phyloP scores from a whole-genome alignment of 2,113 vertebrate species.

The Phodopus roborovskii region DNA sequence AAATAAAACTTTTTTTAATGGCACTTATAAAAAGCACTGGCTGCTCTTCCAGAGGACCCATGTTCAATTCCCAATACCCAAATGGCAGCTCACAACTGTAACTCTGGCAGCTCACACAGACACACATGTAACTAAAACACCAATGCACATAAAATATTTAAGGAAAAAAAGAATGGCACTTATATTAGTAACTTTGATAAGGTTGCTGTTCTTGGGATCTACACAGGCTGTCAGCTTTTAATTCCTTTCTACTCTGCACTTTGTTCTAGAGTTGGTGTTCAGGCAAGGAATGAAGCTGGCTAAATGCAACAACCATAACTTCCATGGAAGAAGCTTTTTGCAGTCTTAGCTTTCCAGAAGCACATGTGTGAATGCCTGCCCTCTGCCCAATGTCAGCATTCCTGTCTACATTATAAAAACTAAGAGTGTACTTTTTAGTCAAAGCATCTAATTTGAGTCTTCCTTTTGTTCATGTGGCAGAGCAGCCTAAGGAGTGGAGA shows the following conservation, averaged over 20 bases:
- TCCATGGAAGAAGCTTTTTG: not conserved
- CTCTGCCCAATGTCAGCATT: not conserved
- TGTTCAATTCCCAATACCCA: not conserved
- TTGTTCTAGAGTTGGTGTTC: not conserved
- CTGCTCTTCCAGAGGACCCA: not conserved
- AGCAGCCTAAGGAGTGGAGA: not conserved
- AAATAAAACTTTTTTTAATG: no score
- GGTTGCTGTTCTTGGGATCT: not conserved
- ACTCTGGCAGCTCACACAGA: not conserved
- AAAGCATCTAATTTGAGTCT: not conserved
- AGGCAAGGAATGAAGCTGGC: not conserved
- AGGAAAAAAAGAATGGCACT: not conserved
- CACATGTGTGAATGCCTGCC: not conserved
- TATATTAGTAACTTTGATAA: not conserved
- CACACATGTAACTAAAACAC: not conserved
- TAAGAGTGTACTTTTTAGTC: not conserved
- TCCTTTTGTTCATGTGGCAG: not conserved
- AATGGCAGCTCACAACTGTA: not conserved
- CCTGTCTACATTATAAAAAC: not conserved
- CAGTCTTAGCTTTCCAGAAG: not conserved
- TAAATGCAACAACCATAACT: not conserved
- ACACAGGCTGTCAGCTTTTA: not conserved
- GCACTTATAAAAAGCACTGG: not conserved
- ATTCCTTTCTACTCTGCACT: not conserved
- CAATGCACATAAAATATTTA: not conserved